Base-by-base conservation (phyloP, 2,888 invertebrate genomes). In the Nemotelus pantherinus region DNA sequence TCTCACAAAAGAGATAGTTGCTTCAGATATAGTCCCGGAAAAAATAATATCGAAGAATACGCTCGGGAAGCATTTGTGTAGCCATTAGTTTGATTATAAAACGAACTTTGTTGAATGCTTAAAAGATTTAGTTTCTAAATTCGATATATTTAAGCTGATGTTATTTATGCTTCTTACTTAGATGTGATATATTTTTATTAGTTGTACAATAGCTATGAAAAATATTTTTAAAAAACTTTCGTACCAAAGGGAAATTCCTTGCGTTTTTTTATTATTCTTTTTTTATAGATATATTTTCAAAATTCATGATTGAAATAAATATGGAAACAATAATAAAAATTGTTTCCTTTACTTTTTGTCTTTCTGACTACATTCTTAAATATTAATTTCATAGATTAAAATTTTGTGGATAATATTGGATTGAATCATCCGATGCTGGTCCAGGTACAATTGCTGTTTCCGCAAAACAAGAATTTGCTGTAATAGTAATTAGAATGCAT, bases 361-460 rank as follows among this genome's bases (percentile, higher is more conserved):
- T 25, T 25, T 25, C 25, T 25, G 25, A 25, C 25, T 25, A 25
- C 25, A 41, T 53, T 63, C 25, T 41, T 3, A 41, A 5, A n/a
- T 50, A 44, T 39, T 47, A 60, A 44, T 72, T 57, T 67, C 72
- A 79, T 58, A 79, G 67, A 71, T 77, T 79, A 72, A 79, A 77
- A 71, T 79, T 77, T 71, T 58, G 77, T 4, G 70, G 48, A 58
- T 77, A 77, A 58, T 77, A 79, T 64, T 71, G 64, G 44, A 77
- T 76, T 4, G 79, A 63, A 43, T 79, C 79, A 50, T 79, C 79
- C 43, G 77, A 67, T 25, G 65, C 10, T 57, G 72, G 47, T 64
- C 44, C 47, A 7, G 63, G 58, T 47, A 77, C 60, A 45, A 67
- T 43, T 7, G 77, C 45, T 50, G 70, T 67, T n/a, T 57, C 75